phyloP scores from a whole-genome alignment of 2,888 invertebrate species.

The Trissolcus brochymenae region DNA sequence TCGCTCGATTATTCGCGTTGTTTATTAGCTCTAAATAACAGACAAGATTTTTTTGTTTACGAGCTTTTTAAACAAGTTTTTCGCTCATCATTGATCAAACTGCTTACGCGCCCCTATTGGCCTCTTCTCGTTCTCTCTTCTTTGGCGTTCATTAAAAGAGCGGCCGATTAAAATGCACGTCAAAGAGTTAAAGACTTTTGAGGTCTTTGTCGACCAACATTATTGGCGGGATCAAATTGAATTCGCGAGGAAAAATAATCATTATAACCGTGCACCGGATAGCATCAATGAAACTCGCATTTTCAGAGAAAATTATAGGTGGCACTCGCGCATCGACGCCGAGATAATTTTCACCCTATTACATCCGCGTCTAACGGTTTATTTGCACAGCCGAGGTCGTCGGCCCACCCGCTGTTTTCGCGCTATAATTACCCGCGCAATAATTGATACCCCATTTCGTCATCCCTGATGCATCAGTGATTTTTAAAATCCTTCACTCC shows the following conservation, averaged over 20 bases:
- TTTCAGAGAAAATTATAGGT: conserved; percentile 62
- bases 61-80: conserved; percentile 29
- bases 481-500: conserved; percentile 1
- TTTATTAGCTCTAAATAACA: conserved; percentile 42
- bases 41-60: conserved; percentile 26
- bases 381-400: conserved; percentile 64
- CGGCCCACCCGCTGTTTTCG: conserved; percentile 59
- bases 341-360: conserved; percentile 67
- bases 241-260: conserved; percentile 18
- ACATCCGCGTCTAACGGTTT: conserved; percentile 66
- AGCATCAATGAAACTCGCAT: conserved; percentile 60
- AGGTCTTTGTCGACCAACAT: conserved; percentile 1
- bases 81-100: conserved; percentile 17
- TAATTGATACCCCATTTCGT: conserved; percentile 69
- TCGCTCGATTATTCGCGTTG: conserved; percentile 38
- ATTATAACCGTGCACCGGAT: conserved; percentile 16
- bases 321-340: conserved; percentile 27
- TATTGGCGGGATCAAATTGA: conserved; percentile 15
- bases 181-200: neutral
- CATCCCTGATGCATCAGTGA: conserved; percentile 5
- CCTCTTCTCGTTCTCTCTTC: neutral
- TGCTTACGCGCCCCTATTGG: neutral
- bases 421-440: conserved; percentile 66
- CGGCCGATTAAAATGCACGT: neutral
- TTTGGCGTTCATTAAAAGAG: neutral